Base-by-base conservation (phyloP, 1,140 invertebrate genomes). In the Drosophila auraria region DNA sequence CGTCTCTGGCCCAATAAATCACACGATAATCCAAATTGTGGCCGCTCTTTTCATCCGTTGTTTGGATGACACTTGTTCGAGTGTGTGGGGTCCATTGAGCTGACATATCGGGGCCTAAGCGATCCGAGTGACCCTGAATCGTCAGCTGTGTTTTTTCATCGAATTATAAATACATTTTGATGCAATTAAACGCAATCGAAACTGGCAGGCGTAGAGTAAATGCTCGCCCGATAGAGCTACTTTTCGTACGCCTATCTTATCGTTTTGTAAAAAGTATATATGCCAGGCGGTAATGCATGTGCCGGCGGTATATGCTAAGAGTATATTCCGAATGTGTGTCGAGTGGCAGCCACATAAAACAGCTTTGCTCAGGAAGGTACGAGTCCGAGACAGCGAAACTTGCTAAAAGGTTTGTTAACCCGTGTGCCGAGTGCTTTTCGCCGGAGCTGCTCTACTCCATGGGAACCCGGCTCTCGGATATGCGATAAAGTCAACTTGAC, bases 21-120 rank as follows among this genome's bases (percentile, higher is more conserved):
- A 87, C 56, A 83, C 38, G 76, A 82, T 87, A 87, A 87, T 84
- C 82, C 82, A 76, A 70, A 84, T 80, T 70, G 70, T 72, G 42
- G 60, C 14, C 57, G 44, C 20, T 58, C 59, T 57, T 49, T 62
- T 64, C 33, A 70, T 70, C 73, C 45, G 57, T 80, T 87, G 61
- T 54, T 75, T 70, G 68, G 82, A 86, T 86, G 78, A 82, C 82
- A 84, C 82, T 84, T 82, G 80, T 60, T 12, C 4, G 27, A 17
- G 61, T 78, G 76, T 78, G 78, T 65, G 80, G 62, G 65, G 81
- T 51, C 63, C 62, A 70, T 70, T 70, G 27, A 66, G 51, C 57
- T 42, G 70, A 80, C 44, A 44, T 27, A 59, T 61, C 51, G 33
- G 36, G 54, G 54, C 12, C 65, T 20, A 61, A 72, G 20, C 56